A percentile compares a stretch with the other conserved stretches of the same genome.
These are phyloP conservation scores for Acrocephalus arundinaceus DNA, from an alignment of 2,113 vertebrate genomes.

Conservation along the genomic window DNA sequence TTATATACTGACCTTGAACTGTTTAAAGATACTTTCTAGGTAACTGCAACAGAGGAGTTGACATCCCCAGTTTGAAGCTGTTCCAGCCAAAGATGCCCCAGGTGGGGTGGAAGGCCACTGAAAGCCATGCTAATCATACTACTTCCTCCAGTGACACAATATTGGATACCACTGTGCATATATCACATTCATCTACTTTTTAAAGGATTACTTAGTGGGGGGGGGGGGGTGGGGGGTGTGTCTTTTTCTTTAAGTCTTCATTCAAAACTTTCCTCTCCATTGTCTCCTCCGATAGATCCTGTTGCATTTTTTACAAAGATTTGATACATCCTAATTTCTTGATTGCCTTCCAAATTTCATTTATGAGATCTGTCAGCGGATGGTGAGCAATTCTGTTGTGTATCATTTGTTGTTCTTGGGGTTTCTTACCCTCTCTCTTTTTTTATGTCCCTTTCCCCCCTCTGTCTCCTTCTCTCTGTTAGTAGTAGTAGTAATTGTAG, in stretches of 20 bases:
- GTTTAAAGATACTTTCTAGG: background rate
- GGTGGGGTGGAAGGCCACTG: background rate
- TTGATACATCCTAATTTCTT: background rate
- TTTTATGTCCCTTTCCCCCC: background rate
- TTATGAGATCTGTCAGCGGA: background rate
- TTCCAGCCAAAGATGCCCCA: background rate
- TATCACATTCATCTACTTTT: background rate
- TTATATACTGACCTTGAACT: background rate
- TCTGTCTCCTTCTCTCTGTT: background rate
- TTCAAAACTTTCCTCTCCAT: background rate
- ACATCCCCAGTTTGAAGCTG: background rate
- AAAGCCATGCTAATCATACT: rapidly evolving
- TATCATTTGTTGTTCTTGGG: background rate
- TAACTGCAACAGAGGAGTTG: background rate
- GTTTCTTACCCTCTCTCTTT: background rate
- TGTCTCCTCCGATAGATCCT: background rate
- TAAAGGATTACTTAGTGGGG: rapidly evolving
- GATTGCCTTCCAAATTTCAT: background rate
- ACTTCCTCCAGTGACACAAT: background rate
- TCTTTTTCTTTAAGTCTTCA: background rate
- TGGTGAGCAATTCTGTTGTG: background rate
- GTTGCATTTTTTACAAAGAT: background rate
- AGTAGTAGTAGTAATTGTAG: too few species aligned
- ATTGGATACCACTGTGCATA: background rate
- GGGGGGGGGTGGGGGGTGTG: rapidly evolving